Evolutionary conservation across 1,140 invertebrate species (phyloP), one percentile per base, ranked within the genome.

Genomic region (Drosophila miranda): DNA sequence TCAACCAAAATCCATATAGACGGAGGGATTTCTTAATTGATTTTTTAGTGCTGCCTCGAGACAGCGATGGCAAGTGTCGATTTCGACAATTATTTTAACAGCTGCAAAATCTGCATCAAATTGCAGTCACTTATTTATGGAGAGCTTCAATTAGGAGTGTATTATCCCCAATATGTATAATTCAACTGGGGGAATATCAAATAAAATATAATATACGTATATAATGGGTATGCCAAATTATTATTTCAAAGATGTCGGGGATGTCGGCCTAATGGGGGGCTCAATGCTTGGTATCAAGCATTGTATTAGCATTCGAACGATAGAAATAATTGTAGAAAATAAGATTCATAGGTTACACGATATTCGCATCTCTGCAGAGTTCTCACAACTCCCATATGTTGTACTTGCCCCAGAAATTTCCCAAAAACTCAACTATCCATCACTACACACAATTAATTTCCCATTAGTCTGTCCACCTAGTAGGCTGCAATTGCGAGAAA

Each of bases 1-100:
- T 34, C 30, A 34, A 34, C 30, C 30, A 56, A 34, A 34, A 73
- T 2, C 19, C 19, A 19, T 19, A 74, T 38, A 43, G 46, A 14
- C 41, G 48, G 52, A 45, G 44, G 28, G 21, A 64, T 56, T 43
- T 76, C 42, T 49, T 84, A 84, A 84, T 86, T 63, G 63, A 76
- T 74, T 77, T 84, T 76, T 51, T 58, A 63, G 48, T 59, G 38
- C 38, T 26, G 23, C 23, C 23, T 3, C 23, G 23, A 23, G 23
- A 23, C 46, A 23, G 23, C 11, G 43, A 38, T 38, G 34, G 16
- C 16, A 58, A 71, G 51, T 71, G 53, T 75, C 42, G 64, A 58
- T 58, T 54, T 69, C 2, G 59, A 55, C 44, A 69, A 79, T 53
- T 77, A 59, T 74, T 44, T 46, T 21, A 69, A 77, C 68, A 74